Conservation (phyloP, 2,113 vertebrate species). For the Turnix velox region DNA sequence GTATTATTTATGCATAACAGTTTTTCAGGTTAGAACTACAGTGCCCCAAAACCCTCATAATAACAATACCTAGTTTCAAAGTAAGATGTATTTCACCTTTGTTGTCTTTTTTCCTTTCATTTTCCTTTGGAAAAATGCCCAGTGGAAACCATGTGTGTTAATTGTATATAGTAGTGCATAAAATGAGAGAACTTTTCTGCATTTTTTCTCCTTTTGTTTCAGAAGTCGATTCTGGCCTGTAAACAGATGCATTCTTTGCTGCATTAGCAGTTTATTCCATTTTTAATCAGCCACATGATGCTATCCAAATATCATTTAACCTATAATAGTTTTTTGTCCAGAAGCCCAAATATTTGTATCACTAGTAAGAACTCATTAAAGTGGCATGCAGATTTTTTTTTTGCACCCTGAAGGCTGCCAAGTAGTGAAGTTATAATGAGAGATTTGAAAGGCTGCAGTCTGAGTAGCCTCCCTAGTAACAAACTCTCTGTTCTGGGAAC, state of each 20-base stretch:
- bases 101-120: neutral
- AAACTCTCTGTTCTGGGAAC: neutral
- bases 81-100: neutral
- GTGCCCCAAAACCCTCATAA: neutral
- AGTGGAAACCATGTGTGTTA: neutral
- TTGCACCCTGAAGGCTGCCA: neutral
- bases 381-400: neutral
- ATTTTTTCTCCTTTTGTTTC: neutral
- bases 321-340: neutral
- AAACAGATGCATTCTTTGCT: neutral
- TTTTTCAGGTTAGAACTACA: neutral
- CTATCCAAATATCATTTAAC: conserved; percentile 10
- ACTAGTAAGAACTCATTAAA: neutral
- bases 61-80: neutral
- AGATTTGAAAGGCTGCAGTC: neutral
- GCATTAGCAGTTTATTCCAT: neutral
- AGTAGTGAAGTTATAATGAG: neutral
- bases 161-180: neutral
- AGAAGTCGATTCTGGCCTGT: neutral
- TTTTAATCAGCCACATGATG: conserved; percentile 17
- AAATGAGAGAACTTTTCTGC: neutral
- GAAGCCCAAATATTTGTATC: neutral
- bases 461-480: neutral
- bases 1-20: neutral
- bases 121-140: neutral